phyloP scores from a whole-genome alignment of 2,888 invertebrate species.

The Chironomus tentans region DNA sequence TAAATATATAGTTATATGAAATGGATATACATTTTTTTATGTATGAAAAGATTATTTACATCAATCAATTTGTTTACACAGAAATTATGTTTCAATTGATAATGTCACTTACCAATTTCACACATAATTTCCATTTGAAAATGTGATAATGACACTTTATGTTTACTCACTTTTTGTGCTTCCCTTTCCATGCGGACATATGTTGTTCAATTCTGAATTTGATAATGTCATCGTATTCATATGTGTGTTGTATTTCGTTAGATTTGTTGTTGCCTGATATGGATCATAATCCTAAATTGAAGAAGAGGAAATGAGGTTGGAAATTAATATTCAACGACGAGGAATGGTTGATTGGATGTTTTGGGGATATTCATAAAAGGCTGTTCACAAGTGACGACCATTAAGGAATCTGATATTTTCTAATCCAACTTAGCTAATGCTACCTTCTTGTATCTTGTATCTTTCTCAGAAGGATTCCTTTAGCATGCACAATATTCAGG shows the following conservation, averaged over 20 bases:
- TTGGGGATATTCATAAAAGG: no score
- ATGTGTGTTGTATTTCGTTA: constrained; percentile 32
- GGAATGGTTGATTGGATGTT: no score
- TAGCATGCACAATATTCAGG: no score
- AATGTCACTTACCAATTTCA: background rate
- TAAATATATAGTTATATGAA: background rate
- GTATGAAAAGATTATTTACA: background rate
- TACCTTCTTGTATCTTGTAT: no score
- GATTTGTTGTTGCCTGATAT: background rate
- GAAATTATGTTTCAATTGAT: background rate
- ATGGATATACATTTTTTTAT: background rate
- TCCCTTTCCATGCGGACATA: constrained; percentile 38
- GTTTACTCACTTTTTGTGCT: constrained; percentile 34
- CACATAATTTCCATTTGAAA: background rate
- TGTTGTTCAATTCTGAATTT: constrained; percentile 39
- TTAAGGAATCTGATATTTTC: no score
- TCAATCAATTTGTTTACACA: background rate
- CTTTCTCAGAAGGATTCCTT: no score
- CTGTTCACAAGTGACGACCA: no score
- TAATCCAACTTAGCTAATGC: background rate
- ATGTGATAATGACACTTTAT: background rate
- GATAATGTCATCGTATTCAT: constrained; percentile 39
- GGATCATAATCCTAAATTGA: background rate
- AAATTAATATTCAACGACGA: no score
- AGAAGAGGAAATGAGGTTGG: no score